These are phyloP conservation scores for Ametastegia equiseti DNA, from an alignment of 2,888 invertebrate species.

Conservation along the genomic window DNA sequence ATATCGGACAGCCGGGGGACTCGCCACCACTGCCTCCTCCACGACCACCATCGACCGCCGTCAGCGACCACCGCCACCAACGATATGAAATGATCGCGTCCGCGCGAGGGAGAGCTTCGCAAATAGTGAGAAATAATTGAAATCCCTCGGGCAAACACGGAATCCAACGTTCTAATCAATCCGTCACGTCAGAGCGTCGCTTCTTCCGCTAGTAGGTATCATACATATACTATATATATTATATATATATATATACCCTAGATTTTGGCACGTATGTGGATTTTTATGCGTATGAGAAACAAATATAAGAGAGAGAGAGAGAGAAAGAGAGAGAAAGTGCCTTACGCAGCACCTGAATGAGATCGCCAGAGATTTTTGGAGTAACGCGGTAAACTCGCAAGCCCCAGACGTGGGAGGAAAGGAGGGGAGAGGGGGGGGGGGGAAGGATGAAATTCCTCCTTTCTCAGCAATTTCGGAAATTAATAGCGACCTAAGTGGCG, in stretches of 20 bases:
- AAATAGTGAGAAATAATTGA: slow-evolving; percentile 74
- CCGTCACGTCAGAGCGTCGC: slow-evolving; percentile 62
- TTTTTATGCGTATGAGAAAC: not conserved
- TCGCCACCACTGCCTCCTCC: slow-evolving; percentile 38
- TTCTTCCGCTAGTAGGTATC: not conserved
- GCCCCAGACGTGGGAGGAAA: not conserved
- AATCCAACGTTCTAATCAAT: slow-evolving; percentile 70
- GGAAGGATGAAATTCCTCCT: slow-evolving; percentile 65
- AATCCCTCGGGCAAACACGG: slow-evolving; percentile 72
- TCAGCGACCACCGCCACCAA: slow-evolving; percentile 57
- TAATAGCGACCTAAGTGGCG: slow-evolving; percentile 75
- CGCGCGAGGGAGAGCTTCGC: slow-evolving; percentile 71
- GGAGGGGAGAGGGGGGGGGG: too few species aligned
- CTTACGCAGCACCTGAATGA: not conserved
- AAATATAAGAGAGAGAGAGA: not conserved
- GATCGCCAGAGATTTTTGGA: not conserved
- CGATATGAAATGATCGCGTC: slow-evolving; percentile 71
- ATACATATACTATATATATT: too few species aligned
- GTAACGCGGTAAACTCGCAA: not conserved
- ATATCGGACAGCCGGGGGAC: slow-evolving; percentile 69
- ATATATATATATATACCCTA: too few species aligned
- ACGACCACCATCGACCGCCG: slow-evolving; percentile 49
- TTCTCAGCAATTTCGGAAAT: slow-evolving; percentile 75
- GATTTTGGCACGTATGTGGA: too few species aligned
- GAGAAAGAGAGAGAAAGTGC: not conserved